A percentile compares a stretch with the other conserved stretches of the same genome.
These are phyloP conservation scores for Crocuta crocuta DNA, from an alignment of 2,113 vertebrate species.

Conservation along the genomic window DNA sequence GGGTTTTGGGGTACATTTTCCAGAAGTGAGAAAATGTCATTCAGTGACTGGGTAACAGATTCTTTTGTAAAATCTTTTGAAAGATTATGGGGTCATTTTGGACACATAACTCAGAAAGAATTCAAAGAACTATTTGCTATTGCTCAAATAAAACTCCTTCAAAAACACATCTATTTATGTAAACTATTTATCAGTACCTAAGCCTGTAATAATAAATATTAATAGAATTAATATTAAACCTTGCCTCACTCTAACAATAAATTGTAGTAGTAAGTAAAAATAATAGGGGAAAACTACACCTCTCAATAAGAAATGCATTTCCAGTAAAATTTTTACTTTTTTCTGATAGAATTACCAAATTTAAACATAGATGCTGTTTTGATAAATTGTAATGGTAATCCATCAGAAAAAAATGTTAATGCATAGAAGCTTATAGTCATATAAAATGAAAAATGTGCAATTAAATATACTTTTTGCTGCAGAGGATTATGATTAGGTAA, in stretches of 20 bases:
- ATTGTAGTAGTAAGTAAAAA: slow-evolving; percentile 1
- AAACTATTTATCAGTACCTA: background rate
- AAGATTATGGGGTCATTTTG: background rate
- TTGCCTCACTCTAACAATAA: background rate
- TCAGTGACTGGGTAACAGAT: background rate
- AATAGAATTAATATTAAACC: background rate
- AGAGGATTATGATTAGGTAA: background rate
- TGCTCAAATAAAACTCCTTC: background rate
- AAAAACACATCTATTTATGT: background rate
- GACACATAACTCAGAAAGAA: background rate
- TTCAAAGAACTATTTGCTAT: background rate
- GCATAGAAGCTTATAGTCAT: background rate
- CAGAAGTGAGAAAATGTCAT: background rate
- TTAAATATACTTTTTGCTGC: background rate
- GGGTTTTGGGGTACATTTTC: background rate
- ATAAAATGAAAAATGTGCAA: background rate
- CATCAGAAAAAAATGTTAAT: slow-evolving; percentile 21
- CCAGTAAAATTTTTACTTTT: slow-evolving; percentile 22
- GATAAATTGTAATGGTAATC: background rate
- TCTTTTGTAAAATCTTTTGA: background rate
- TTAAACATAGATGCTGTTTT: background rate
- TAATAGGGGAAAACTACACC: background rate
- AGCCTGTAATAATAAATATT: background rate
- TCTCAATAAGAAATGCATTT: slow-evolving; percentile 18
- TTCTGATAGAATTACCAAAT: background rate